Evolutionary conservation across 2,888 invertebrate genomes (phyloP), one percentile per base, ranked within the genome.

Genomic region (Eupithecia vulgata): DNA sequence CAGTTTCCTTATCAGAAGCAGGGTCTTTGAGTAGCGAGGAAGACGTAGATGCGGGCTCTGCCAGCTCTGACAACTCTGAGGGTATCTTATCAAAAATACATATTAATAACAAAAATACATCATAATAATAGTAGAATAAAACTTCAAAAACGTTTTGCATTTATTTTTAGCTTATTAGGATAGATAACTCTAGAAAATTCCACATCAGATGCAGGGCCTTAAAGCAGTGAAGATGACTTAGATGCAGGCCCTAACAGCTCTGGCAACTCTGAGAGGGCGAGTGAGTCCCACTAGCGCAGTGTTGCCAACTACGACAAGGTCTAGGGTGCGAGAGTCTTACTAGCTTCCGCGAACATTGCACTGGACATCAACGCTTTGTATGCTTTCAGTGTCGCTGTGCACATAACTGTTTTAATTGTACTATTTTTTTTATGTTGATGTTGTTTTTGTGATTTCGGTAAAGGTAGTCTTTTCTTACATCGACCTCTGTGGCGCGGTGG

Each of bases 1-100:
- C 96, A 0, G 97, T 96, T 82, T 96, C 96, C 1, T 96, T 97
- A 1, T 96, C 97, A 2, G 97, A 97, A 84, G 97, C 96, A 0
- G 96, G 96, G 0, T 95, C 96, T 0, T 87, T 96, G 42, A 95
- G 95, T 84, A 96, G 96, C 81, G 96, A 96, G 80, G 96, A 96
- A 72, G 65, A 65, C 65, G 65, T 25, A 10, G 65, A 65, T 21
- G 65, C 65, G 1, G 96, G 95, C 0, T 96, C 96, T 5, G 95
- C 96, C 59, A 96, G 96, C 81, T 96, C 96, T 65, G 97, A 97
- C 82, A 95, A 96, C 82, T 96, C 96, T 68, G 96, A 94, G 37
- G 91, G 87, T n/a, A n/a, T n/a, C n/a, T n/a, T n/a, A n/a, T n/a
- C n/a, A n/a, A n/a, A n/a, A n/a, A n/a, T n/a, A n/a, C n/a, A n/a